phyloP scores from a whole-genome alignment of 2,113 vertebrate genomes.

The Taurulus bubalis region DNA sequence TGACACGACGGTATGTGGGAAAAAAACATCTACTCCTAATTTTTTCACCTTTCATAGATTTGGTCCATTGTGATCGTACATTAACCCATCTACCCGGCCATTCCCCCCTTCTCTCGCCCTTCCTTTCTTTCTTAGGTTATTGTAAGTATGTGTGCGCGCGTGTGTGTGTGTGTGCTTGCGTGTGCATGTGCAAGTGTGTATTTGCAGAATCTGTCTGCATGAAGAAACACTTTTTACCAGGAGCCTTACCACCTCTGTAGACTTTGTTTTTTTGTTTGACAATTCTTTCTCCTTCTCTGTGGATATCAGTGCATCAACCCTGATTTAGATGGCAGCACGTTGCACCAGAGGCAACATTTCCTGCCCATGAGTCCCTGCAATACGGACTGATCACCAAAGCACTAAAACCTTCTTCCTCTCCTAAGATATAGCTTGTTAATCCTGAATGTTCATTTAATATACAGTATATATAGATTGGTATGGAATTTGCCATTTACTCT shows the following conservation, averaged over 20 bases:
- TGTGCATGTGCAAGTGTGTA: conserved; percentile 27
- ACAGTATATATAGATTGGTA: background rate
- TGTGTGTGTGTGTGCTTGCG: conserved; percentile 27
- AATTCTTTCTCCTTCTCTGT: conserved; percentile 13
- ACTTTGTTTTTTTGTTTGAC: background rate
- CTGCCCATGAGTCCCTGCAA: conserved; percentile 8
- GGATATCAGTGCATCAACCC: conserved; percentile 27
- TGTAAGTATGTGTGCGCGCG: conserved; percentile 71
- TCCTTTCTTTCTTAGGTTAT: conserved; percentile 67
- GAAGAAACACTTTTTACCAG: conserved; percentile 41
- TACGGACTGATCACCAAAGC: conserved; percentile 37
- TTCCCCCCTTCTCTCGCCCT: conserved; percentile 53
- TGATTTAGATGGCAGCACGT: conserved; percentile 39
- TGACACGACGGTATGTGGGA: conserved; percentile 91
- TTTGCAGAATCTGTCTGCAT: conserved; percentile 58
- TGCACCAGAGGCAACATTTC: conserved; percentile 35
- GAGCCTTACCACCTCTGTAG: conserved; percentile 15
- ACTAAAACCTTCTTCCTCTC: conserved; percentile 36
- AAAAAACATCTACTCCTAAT: background rate
- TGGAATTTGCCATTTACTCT: background rate
- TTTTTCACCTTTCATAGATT: background rate
- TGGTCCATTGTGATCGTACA: conserved; percentile 22
- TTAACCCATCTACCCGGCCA: conserved; percentile 56
- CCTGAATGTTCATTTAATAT: conserved; percentile 24
- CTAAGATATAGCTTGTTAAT: conserved; percentile 15